These are phyloP conservation scores for Okamejei kenojei DNA, from an alignment of 2,797 vertebrate species.

Conservation along the genomic window DNA sequence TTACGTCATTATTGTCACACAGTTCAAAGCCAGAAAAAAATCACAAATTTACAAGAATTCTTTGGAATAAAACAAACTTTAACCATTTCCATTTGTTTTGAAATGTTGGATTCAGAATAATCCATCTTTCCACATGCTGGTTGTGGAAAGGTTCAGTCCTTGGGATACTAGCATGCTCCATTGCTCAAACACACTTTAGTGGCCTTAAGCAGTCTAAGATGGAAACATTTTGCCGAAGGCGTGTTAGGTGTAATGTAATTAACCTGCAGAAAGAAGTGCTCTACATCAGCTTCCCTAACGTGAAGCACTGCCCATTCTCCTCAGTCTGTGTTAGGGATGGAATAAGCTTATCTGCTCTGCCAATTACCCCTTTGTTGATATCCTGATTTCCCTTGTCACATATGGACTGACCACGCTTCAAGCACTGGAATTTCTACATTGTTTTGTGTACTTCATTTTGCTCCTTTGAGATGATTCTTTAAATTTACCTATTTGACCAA, in stretches of 20 bases:
- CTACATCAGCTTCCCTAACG: no score
- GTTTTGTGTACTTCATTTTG: neutral
- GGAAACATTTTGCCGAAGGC: neutral
- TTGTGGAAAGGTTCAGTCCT: neutral
- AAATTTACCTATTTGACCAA: neutral
- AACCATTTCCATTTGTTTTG: constrained; percentile 3
- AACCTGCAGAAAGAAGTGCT: neutral
- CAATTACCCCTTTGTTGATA: no score
- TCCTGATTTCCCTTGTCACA: neutral
- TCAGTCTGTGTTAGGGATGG: neutral
- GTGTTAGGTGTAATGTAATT: no score
- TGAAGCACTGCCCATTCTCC: neutral
- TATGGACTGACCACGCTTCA: neutral
- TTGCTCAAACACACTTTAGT: neutral
- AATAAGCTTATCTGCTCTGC: neutral
- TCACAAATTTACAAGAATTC: neutral
- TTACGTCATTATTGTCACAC: neutral
- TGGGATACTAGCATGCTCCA: neutral
- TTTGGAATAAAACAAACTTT: neutral
- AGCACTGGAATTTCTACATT: neutral
- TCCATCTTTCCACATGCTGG: neutral
- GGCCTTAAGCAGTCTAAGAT: neutral
- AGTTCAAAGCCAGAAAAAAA: neutral
- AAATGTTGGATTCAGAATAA: neutral
- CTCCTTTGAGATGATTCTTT: neutral